These are phyloP conservation scores for Dreissena polymorpha DNA, from an alignment of 1,140 invertebrate genomes.

Conservation along the genomic window DNA sequence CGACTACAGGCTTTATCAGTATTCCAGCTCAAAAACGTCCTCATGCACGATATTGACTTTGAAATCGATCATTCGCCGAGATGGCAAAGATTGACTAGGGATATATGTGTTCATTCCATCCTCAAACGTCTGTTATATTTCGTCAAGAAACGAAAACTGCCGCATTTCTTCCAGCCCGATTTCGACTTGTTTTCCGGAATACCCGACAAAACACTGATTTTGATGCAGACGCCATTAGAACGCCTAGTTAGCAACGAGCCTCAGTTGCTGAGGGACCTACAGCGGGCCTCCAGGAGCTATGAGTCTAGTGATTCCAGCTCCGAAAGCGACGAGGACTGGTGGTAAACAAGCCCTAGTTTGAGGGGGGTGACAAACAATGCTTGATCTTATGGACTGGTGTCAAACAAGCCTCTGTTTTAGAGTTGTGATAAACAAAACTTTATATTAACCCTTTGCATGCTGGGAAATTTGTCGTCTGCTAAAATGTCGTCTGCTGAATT, in stretches of 20 bases:
- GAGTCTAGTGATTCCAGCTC: slow-evolving; percentile 27
- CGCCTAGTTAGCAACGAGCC: slow-evolving; percentile 47
- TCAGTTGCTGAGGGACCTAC: slow-evolving; percentile 43
- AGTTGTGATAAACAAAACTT: too few relatives aligned
- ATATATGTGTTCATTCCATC: slow-evolving; percentile 63
- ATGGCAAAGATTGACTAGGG: slow-evolving; percentile 66
- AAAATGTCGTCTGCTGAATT: too few relatives aligned
- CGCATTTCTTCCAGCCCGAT: slow-evolving; percentile 66
- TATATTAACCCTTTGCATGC: too few relatives aligned
- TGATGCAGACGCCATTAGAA: slow-evolving; percentile 45
- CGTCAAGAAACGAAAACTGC: slow-evolving; percentile 53
- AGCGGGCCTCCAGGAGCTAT: slow-evolving; percentile 32
- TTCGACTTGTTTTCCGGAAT: slow-evolving; percentile 58
- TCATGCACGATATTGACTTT: slow-evolving; percentile 68
- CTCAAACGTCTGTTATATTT: slow-evolving; percentile 63
- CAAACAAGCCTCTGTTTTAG: too few relatives aligned
- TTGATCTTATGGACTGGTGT: too few relatives aligned
- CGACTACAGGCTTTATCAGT: slow-evolving; percentile 59
- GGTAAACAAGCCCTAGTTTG: neutral
- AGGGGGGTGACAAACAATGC: too few relatives aligned
- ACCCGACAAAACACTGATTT: slow-evolving; percentile 20
- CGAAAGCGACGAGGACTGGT: slow-evolving; percentile 54
- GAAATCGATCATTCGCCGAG: slow-evolving; percentile 68
- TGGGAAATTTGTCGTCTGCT: too few relatives aligned
- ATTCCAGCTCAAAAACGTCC: slow-evolving; percentile 67